Percentiles rank a stretch among this genome's conserved stretches.
These are phyloP conservation scores for Callinectes sapidus DNA, from an alignment of 2,888 invertebrate genomes.

Conservation along the genomic window DNA sequence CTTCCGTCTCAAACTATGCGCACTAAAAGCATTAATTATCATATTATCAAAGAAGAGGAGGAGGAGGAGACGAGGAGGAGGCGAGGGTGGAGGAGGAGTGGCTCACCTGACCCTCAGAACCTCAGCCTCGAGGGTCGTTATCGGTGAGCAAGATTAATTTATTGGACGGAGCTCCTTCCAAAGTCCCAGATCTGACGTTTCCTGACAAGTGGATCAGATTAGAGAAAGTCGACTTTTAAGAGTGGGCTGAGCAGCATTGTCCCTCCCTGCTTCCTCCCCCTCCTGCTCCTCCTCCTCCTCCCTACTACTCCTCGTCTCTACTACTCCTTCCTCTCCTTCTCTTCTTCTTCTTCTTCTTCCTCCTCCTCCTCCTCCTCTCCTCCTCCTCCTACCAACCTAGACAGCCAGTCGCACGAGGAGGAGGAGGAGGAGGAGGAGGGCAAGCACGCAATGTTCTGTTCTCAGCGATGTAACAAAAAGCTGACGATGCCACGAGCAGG, in stretches of 20 bases:
- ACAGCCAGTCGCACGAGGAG: background rate
- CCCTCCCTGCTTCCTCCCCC: background rate
- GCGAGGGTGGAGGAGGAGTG: background rate
- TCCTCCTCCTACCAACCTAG: background rate
- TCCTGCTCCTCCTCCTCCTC: background rate
- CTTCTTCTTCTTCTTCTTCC: background rate
- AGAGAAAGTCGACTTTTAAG: conserved; percentile 39
- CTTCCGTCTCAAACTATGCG: conserved; percentile 10
- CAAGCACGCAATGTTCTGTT: conserved; percentile 8
- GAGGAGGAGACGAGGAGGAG: background rate
- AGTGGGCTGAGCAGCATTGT: conserved; percentile 38
- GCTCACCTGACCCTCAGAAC: conserved; percentile 27
- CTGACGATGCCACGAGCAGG: background rate
- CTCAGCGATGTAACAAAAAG: conserved; percentile 22
- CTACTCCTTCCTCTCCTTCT: background rate
- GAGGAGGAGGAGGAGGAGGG: background rate
- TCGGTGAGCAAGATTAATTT: conserved; percentile 48
- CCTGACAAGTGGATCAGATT: conserved; percentile 49
- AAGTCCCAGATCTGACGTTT: conserved; percentile 35
- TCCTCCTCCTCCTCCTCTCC: background rate
- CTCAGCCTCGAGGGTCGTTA: conserved; percentile 39
- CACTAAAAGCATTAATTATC: conserved; percentile 32
- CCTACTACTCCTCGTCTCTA: background rate
- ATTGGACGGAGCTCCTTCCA: conserved; percentile 27
- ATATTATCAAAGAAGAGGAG: conserved; percentile 16